Conservation (phyloP, 2,888 invertebrate species). For the Tiphia femorata region DNA sequence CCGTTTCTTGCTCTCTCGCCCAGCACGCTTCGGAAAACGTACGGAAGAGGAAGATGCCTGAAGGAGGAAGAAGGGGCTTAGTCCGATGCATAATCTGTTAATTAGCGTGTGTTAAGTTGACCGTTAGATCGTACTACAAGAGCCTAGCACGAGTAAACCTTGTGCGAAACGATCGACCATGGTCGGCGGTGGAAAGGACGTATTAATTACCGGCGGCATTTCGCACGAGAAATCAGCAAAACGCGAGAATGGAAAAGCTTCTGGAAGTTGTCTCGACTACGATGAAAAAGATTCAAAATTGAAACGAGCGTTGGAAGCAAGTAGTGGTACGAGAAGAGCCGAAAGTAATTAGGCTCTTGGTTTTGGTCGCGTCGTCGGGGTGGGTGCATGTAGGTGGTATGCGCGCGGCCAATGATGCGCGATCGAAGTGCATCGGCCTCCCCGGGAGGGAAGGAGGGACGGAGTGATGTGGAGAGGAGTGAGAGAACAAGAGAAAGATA, state of each 20-base stretch:
- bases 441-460: conserved; percentile 18
- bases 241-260: too few species aligned
- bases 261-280: background rate
- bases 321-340: background rate
- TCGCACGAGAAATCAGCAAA: too few species aligned
- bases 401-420: conserved; percentile 52
- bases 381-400: too few species aligned
- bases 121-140: too few species aligned
- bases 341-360: conserved; percentile 33
- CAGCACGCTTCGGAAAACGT: too few species aligned
- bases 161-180: conserved; percentile 33
- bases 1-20: too few species aligned
- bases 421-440: conserved; percentile 59
- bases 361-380: background rate
- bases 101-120: too few species aligned
- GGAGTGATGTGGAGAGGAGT: background rate
- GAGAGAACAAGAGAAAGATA: background rate
- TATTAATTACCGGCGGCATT: too few species aligned
- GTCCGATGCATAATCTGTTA: too few species aligned
- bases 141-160: conserved; percentile 49
- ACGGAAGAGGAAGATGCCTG: too few species aligned
- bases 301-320: background rate
- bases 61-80: too few species aligned
- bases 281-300: background rate
- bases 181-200: conserved; percentile 2